These are phyloP conservation scores for Cataglyphis albicans DNA, from an alignment of 2,888 invertebrate genomes.

Conservation along the genomic window DNA sequence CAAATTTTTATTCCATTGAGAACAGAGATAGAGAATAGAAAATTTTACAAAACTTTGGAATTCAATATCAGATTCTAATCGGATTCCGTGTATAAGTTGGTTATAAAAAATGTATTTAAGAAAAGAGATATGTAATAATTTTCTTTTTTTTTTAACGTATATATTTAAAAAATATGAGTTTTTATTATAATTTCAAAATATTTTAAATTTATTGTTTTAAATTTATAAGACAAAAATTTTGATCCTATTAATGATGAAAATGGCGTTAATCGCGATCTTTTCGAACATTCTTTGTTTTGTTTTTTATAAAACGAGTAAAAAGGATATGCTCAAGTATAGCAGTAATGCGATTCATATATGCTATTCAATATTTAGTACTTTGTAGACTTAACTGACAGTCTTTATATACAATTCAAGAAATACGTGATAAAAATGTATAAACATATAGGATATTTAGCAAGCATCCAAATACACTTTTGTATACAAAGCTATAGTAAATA, in stretches of 20 bases:
- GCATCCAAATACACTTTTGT: slow-evolving; percentile 4
- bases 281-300: not conserved
- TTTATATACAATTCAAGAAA: slow-evolving; percentile 52
- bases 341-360: slow-evolving; percentile 24
- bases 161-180: slow-evolving; percentile 10
- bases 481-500: slow-evolving; percentile 14
- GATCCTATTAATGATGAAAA: slow-evolving; percentile 70
- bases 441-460: not conserved
- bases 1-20: slow-evolving; percentile 74
- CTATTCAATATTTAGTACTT: slow-evolving; percentile 42
- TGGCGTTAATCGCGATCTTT: slow-evolving; percentile 47
- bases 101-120: slow-evolving; percentile 11
- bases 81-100: slow-evolving; percentile 72
- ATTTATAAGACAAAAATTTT: slow-evolving; percentile 74
- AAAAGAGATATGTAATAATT: slow-evolving; percentile 15
- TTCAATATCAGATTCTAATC: slow-evolving; percentile 79
- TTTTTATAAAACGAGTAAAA: slow-evolving; percentile 7
- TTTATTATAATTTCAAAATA: not conserved
- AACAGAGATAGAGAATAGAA: slow-evolving; percentile 64
- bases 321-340: not conserved
- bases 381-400: slow-evolving; percentile 37
- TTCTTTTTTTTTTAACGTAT: slow-evolving; percentile 10
- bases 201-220: slow-evolving; percentile 30
- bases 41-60: slow-evolving; percentile 68
- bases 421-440: slow-evolving; percentile 21